Base-by-base conservation (phyloP, 1,140 invertebrate genomes). In the Penaeus japonicus region DNA sequence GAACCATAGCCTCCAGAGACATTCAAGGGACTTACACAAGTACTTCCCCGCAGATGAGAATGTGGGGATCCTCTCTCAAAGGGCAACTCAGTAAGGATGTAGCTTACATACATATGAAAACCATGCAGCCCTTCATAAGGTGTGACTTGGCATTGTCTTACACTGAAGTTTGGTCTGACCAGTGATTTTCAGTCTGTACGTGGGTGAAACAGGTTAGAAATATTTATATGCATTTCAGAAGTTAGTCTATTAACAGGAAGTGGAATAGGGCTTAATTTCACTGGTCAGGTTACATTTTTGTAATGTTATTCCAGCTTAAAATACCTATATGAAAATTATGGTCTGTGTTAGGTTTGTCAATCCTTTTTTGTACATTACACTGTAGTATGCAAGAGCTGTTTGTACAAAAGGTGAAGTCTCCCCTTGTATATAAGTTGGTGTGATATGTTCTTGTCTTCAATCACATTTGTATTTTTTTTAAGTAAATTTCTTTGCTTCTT, bases 351-450 rank as follows among this genome's bases (percentile, higher is more conserved):
- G 55, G 57, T 87, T 87, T 81, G 57, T 87, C 85, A n/a, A 55
- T 87, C 75, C n/a, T 84, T 88, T 78, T 85, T 54, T 88, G 87
- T 88, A 88, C 70, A 88, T 88, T 88, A 83, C 47, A 47, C 47
- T 83, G 65, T 88, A 88, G 87, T 83, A 88, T 88, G 87, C 59
- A 88, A 88, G 87, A 88, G 80, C 80, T 88, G 80, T 88, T 88
- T 88, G 87, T 88, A 88, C 87, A 88, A 88, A 88, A 88, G 47
- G 54, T 59, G 39, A 75, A 83, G 53, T 73, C 30, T 55, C 81
- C 80, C 81, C 87, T 39, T 88, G 87, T 88, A 88, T 88, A 88
- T 88, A 88, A 88, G 87, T 88, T 88, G 70, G 87, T 88, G 87
- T 88, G 87, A 81, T 88, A 88, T 88, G 87, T 82, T 88, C 87